Evolutionary conservation across 2,888 invertebrate species (phyloP).

Genomic region (Amiota minor): DNA sequence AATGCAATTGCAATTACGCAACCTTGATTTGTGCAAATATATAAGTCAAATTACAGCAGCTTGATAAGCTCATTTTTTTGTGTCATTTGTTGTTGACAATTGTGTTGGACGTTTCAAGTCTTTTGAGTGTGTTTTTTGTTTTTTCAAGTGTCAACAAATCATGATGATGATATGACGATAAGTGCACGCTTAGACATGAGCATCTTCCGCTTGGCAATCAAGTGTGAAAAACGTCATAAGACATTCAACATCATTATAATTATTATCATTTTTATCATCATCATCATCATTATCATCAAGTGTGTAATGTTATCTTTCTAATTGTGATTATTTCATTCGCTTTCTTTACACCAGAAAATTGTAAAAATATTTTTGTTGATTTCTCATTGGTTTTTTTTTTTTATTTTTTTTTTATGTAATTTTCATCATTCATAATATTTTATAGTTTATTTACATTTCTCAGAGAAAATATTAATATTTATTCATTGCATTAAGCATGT

Average conservation of each 20-base stretch:
- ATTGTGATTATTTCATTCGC: not conserved
- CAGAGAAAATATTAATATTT: not conserved
- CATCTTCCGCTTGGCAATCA: conserved; percentile 16
- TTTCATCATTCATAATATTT: not conserved
- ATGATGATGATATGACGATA: not conserved
- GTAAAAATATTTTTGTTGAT: not conserved
- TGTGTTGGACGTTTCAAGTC: not conserved
- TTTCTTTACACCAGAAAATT: not conserved
- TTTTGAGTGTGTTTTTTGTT: conserved; percentile 8
- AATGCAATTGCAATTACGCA: not conserved
- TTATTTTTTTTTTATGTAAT: not conserved
- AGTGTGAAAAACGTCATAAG: conserved; percentile 20
- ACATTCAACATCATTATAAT: too few relatives aligned
- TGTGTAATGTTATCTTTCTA: not conserved
- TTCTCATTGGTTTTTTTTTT: not conserved
- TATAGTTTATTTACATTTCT: not conserved
- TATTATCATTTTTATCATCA: too few relatives aligned
- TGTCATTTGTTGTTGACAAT: not conserved
- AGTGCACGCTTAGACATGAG: not conserved
- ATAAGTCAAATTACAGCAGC: conserved; percentile 18
- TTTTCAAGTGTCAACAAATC: conserved; percentile 17
- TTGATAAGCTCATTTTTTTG: conserved; percentile 15
- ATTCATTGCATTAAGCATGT: too few relatives aligned
- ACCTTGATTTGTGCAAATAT: conserved; percentile 21
- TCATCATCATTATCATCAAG: too few relatives aligned